These are phyloP conservation scores for Pantala flavescens DNA, from an alignment of 1,140 invertebrate species.

Conservation along the genomic window DNA sequence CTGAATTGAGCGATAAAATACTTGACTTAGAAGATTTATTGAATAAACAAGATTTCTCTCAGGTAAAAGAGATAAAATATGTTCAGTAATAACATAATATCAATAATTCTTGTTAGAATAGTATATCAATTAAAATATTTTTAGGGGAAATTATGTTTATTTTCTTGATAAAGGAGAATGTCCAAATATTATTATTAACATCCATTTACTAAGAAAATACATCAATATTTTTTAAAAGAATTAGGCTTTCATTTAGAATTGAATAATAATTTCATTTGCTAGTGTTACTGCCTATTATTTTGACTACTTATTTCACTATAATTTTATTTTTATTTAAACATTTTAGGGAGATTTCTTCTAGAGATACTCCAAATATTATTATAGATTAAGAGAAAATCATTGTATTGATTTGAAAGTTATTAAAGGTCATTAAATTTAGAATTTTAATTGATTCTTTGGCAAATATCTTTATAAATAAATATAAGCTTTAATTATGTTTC, in stretches of 20 bases:
- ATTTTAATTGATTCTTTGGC: no score
- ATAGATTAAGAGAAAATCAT: no score
- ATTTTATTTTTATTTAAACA: no score
- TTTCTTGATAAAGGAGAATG: background rate
- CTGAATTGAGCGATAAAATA: background rate
- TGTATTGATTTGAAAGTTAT: no score
- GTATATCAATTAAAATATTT: background rate
- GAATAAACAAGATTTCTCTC: background rate
- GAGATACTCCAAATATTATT: no score
- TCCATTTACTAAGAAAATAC: background rate
- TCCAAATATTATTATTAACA: background rate
- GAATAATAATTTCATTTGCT: no score
- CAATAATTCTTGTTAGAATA: background rate
- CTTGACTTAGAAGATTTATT: background rate
- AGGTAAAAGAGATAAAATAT: background rate
- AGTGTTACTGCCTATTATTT: no score
- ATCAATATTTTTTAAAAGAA: background rate
- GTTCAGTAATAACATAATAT: background rate
- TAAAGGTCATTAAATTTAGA: no score
- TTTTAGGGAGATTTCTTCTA: no score
- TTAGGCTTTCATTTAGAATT: background rate
- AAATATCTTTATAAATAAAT: no score
- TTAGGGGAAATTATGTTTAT: background rate
- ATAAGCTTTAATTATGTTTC: no score
- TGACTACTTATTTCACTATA: no score